Evolutionary conservation across 2,797 vertebrate species (phyloP), one percentile per base, ranked within the genome.

Genomic region (Acestrorhynchus altus): DNA sequence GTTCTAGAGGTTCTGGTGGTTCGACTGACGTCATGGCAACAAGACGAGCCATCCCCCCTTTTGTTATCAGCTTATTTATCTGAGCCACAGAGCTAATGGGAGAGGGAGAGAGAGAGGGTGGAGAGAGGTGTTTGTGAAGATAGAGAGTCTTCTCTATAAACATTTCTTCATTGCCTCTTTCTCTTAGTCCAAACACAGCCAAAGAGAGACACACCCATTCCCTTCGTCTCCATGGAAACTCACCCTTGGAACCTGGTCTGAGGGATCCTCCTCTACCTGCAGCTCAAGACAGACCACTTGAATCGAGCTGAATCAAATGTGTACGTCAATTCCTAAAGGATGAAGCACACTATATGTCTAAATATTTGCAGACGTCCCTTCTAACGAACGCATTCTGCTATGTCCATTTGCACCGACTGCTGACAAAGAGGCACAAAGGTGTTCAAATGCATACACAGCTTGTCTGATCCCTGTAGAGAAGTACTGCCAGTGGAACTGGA

Each of bases 41-140:
- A 31, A 28, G 40, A n/a, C 28, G 20, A 26, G 39, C 77, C 63
- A 64, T 69, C 67, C 59, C 31, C 81, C 54, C 74, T 63, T 47
- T 70, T 77, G 68, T 77, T 77, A 83, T 74, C 74, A 77, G 74
- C 64, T 80, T 80, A 77, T 79, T 83, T 83, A 83, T 77, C 65
- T 69, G 12, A 63, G 26, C 59, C 63, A 61, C 15, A 22, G 73
- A 76, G 61, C 57, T 73, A 57, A 76, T 72, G 72, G 61, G 61
- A 56, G 59, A 61, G 76, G 72, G 54, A 79, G 31, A 76, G 63
- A 44, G 40, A 65, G 67, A 68, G 56, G 47, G n/a, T 39, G 28
- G 28, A 65, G 54, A 73, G 56, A 77, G 74, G 77, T 77, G 81
- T 80, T 83, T 80, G 81, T 83, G 78, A 83, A 74, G 74, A 74